phyloP scores from a whole-genome alignment of 2,797 vertebrate species.

The Limosa lapponica region DNA sequence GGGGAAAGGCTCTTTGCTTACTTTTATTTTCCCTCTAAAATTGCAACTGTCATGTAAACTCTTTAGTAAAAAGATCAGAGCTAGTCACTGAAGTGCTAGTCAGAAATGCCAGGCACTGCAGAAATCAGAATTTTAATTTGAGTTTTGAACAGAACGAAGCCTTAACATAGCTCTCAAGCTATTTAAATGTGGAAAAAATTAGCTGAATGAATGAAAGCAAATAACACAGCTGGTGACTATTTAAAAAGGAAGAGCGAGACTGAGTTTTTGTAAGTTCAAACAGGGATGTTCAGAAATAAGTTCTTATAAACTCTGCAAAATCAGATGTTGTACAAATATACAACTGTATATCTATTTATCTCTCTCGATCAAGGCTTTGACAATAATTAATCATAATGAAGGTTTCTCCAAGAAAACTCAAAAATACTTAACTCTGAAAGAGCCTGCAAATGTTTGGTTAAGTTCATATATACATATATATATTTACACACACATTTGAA shows the following conservation, averaged over 20 bases:
- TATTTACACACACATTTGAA: background rate
- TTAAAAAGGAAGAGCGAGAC: conserved; percentile 29
- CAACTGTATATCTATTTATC: conserved; percentile 8
- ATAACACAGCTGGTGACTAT: conserved; percentile 62
- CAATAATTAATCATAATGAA: conserved; percentile 50
- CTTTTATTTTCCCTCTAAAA: conserved; percentile 48
- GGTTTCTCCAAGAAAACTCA: background rate
- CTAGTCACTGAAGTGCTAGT: conserved; percentile 21
- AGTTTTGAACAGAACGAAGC: conserved; percentile 49
- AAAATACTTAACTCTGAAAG: background rate
- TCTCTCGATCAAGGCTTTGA: background rate
- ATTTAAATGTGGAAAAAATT: conserved; percentile 56
- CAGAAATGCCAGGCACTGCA: conserved; percentile 34
- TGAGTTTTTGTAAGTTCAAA: conserved; percentile 36
- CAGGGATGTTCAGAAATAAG: conserved; percentile 33
- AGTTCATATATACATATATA: background rate
- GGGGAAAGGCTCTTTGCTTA: conserved; percentile 25
- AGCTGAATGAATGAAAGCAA: conserved; percentile 61
- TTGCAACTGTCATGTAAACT: conserved; percentile 48
- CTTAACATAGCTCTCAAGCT: conserved; percentile 45
- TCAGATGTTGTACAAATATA: conserved; percentile 49
- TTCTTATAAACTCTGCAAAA: conserved; percentile 23
- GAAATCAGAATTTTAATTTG: conserved; percentile 54
- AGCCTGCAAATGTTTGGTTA: background rate
- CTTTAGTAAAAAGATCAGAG: conserved; percentile 52